These are phyloP conservation scores for Progne subis DNA, from an alignment of 2,113 vertebrate genomes.

Conservation along the genomic window DNA sequence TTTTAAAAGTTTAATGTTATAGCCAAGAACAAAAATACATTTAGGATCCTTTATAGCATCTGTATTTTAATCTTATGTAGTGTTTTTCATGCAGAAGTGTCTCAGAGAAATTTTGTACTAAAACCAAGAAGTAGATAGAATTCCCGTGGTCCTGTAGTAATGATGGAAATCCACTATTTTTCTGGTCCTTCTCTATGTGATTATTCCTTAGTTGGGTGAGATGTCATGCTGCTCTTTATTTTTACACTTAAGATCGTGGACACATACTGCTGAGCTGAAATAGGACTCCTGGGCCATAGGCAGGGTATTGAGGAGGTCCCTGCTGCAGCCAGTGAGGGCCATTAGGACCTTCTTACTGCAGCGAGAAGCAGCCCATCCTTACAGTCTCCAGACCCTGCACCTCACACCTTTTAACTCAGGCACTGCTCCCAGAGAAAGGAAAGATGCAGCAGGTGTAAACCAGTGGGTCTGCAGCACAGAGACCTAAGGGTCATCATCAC, in stretches of 20 bases:
- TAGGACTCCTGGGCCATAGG: not conserved
- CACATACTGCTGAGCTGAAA: not conserved
- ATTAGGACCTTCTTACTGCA: not conserved
- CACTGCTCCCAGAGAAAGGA: not conserved
- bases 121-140: not conserved
- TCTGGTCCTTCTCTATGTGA: not conserved
- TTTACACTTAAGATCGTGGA: not conserved
- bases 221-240: not conserved
- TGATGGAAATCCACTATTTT: not conserved
- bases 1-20: not conserved
- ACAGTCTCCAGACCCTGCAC: not conserved
- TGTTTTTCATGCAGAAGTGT: not conserved
- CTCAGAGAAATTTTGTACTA: not conserved
- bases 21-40: not conserved
- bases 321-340: not conserved
- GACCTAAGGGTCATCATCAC: not conserved
- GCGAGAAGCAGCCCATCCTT: not conserved
- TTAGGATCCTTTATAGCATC: not conserved
- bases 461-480: not conserved
- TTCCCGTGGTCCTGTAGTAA: not conserved
- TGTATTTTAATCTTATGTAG: not conserved
- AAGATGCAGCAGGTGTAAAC: not conserved
- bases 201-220: not conserved
- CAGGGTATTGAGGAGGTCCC: not conserved
- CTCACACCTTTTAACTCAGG: not conserved